phyloP scores from a whole-genome alignment of 2,113 vertebrate genomes.

The Chaenogobius annularis region DNA sequence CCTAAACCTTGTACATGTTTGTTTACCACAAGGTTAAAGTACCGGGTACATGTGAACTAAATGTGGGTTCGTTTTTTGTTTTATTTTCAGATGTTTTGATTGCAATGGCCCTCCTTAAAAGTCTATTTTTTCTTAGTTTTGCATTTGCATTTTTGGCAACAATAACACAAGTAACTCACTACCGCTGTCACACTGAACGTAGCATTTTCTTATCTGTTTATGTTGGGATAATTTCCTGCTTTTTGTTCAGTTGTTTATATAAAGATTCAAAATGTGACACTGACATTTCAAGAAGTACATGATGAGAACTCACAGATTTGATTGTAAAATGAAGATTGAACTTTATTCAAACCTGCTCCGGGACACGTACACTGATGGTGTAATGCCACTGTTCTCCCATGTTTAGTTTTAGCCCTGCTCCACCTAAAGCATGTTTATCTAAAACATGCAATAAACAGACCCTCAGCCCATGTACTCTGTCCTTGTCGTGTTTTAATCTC shows the following conservation, averaged over 20 bases:
- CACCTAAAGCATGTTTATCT: constrained; percentile 75
- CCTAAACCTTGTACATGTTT: too few relatives aligned
- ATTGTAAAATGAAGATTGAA: constrained; percentile 31
- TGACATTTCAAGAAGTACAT: background rate
- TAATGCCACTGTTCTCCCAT: constrained; percentile 46
- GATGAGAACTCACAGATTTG: constrained; percentile 9
- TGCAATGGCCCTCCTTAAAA: too few relatives aligned
- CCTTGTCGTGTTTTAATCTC: constrained; percentile 50
- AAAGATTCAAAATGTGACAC: constrained; percentile 11
- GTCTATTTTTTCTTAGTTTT: too few relatives aligned
- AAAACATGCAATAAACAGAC: constrained; percentile 60
- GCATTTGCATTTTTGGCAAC: too few relatives aligned
- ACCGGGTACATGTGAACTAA: too few relatives aligned
- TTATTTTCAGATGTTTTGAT: too few relatives aligned
- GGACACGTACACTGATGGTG: constrained; percentile 74
- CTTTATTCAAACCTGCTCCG: constrained; percentile 59
- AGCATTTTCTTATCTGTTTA: background rate
- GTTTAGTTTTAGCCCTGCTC: constrained; percentile 66
- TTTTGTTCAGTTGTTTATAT: constrained; percentile 26
- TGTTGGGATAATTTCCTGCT: background rate
- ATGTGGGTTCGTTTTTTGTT: too few relatives aligned
- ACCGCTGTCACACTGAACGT: background rate
- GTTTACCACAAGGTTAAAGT: too few relatives aligned
- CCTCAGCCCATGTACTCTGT: constrained; percentile 48
- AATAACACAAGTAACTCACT: background rate